phyloP scores from a whole-genome alignment of 2,113 vertebrate genomes.

The Aythya baeri region DNA sequence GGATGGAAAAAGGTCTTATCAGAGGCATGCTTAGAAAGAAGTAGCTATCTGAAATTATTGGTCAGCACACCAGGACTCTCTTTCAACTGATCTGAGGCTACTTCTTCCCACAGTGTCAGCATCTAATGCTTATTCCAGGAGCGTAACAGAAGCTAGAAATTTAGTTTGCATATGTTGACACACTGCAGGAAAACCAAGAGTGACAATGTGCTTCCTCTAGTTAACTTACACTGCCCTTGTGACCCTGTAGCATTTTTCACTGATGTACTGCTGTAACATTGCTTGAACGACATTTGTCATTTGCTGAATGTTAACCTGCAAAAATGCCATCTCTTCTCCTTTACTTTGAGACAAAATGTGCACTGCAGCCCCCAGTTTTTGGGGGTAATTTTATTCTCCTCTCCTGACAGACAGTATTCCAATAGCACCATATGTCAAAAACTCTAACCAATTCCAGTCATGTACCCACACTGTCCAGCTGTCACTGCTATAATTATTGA shows the following conservation, averaged over 20 bases:
- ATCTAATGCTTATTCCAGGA: slow-evolving; percentile 14
- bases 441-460: slow-evolving; percentile 74
- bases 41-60: neutral
- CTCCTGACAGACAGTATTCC: slow-evolving; percentile 66
- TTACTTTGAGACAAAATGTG: slow-evolving; percentile 30
- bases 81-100: neutral
- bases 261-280: slow-evolving; percentile 6
- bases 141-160: neutral
- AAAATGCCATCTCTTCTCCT: slow-evolving; percentile 31
- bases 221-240: slow-evolving; percentile 6
- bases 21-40: neutral
- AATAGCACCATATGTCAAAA: slow-evolving; percentile 74
- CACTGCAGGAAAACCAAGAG: neutral
- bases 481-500: slow-evolving; percentile 75
- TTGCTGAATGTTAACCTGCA: slow-evolving; percentile 42
- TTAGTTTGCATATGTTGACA: neutral
- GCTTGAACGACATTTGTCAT: slow-evolving; percentile 37
- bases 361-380: slow-evolving; percentile 7
- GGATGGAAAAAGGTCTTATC: neutral
- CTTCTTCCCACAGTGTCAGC: neutral
- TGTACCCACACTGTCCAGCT: slow-evolving; percentile 77
- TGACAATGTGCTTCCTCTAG: neutral
- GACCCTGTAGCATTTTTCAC: neutral
- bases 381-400: slow-evolving; percentile 59
- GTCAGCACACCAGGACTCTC: slow-evolving; percentile 7